Percentiles rank a stretch among this genome's conserved stretches.
Conservation (phyloP, 2,113 vertebrate species). For the Excalfactoria chinensis region DNA sequence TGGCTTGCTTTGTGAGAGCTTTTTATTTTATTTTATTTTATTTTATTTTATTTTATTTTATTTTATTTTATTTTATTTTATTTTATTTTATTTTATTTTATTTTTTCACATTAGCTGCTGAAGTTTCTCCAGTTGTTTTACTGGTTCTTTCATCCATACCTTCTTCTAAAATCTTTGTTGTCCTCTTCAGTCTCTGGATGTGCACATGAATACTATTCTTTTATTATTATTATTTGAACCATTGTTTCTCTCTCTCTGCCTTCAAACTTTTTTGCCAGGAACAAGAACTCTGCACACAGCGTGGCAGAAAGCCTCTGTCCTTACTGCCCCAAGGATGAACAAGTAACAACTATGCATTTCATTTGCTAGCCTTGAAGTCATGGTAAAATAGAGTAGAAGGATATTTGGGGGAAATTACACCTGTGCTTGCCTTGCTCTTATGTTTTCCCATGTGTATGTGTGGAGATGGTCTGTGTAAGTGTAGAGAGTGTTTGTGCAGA, state of each 20-base stretch:
- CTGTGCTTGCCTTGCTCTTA: background rate
- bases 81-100: background rate
- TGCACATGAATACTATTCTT: background rate
- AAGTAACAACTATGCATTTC: background rate
- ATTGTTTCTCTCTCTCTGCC: background rate
- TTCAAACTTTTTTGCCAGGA: background rate
- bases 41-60: background rate
- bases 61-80: background rate
- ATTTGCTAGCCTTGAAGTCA: background rate
- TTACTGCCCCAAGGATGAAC: background rate
- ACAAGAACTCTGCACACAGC: background rate
- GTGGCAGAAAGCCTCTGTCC: background rate
- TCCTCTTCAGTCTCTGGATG: background rate
- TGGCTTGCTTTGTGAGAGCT: background rate
- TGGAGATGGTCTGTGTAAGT: too few species aligned
- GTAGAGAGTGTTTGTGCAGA: too few species aligned
- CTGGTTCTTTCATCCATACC: background rate
- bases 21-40: background rate
- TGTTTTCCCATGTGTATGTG: background rate
- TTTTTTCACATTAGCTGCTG: background rate
- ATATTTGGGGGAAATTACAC: background rate
- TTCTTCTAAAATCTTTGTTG: background rate
- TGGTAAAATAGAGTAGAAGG: background rate
- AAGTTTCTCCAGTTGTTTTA: background rate
- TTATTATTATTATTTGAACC: slow-evolving; percentile 15